These are phyloP conservation scores for Antheraea assamensis DNA, from an alignment of 2,888 invertebrate genomes.

Conservation along the genomic window DNA sequence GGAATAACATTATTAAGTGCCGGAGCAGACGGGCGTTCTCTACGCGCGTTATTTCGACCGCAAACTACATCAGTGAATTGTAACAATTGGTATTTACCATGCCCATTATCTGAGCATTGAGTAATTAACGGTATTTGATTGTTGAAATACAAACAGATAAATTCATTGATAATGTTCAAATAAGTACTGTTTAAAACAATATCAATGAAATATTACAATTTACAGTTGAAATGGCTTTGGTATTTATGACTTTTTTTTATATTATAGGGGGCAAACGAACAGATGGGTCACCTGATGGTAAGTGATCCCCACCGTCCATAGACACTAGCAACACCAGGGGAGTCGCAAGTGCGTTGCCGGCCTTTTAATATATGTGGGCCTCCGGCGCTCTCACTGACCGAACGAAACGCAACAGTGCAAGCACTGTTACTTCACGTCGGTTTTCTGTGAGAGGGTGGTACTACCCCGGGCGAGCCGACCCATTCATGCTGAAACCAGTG, in stretches of 20 bases:
- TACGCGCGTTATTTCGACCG: conserved; percentile 5
- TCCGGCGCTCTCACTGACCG: too few species aligned
- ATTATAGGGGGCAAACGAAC: too few species aligned
- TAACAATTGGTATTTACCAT: conserved; percentile 25
- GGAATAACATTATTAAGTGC: conserved; percentile 63
- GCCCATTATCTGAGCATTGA: not conserved
- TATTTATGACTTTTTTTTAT: not conserved
- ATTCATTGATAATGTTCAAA: not conserved
- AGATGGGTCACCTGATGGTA: too few species aligned
- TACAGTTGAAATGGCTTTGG: not conserved
- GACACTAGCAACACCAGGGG: too few species aligned
- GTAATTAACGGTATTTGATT: conserved; percentile 9
- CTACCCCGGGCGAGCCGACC: too few species aligned
- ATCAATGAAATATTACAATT: not conserved
- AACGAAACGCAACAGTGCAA: too few species aligned
- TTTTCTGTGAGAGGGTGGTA: too few species aligned
- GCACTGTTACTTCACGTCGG: too few species aligned
- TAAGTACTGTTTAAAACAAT: not conserved
- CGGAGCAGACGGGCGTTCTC: conserved; percentile 32
- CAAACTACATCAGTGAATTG: not conserved
- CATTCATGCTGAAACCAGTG: too few species aligned
- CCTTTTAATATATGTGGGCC: too few species aligned
- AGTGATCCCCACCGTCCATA: too few species aligned
- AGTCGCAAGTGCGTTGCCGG: too few species aligned
- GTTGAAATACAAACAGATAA: conserved; percentile 6